Conservation (phyloP, 2,113 vertebrate species). For the Empidonax alnorum region DNA sequence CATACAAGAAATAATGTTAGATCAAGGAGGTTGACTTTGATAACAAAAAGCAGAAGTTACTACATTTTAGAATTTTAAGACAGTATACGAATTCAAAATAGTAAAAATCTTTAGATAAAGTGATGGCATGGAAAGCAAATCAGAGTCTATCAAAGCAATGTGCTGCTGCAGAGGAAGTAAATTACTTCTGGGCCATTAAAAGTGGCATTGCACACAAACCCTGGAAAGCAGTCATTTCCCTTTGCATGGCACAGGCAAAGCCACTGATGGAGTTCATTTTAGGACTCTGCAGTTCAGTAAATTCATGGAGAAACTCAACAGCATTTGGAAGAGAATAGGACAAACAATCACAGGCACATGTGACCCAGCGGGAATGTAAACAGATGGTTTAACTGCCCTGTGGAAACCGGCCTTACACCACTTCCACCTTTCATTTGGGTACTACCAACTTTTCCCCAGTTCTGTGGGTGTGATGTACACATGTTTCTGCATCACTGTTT, state of each 20-base stretch:
- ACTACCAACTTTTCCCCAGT: background rate
- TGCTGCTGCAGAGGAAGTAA: background rate
- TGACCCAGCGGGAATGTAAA: background rate
- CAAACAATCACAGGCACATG: background rate
- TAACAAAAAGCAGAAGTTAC: background rate
- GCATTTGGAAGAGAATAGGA: background rate
- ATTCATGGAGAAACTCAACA: background rate
- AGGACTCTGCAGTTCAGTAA: background rate
- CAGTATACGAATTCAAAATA: background rate
- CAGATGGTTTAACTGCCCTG: background rate
- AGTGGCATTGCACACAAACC: background rate
- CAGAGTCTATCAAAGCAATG: background rate
- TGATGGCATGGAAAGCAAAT: background rate
- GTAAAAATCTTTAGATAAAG: background rate
- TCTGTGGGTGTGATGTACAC: background rate
- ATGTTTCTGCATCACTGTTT: background rate
- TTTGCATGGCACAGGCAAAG: background rate
- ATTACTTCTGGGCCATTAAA: background rate
- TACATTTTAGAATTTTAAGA: background rate
- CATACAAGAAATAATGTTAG: background rate
- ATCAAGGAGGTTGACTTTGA: background rate
- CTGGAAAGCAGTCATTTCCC: background rate
- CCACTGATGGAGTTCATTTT: background rate
- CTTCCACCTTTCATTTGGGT: background rate
- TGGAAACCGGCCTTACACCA: background rate